A percentile compares a stretch with the other conserved stretches of the same genome.
Conservation (phyloP, 2,797 vertebrate species). For the Psittacula derbiana region DNA sequence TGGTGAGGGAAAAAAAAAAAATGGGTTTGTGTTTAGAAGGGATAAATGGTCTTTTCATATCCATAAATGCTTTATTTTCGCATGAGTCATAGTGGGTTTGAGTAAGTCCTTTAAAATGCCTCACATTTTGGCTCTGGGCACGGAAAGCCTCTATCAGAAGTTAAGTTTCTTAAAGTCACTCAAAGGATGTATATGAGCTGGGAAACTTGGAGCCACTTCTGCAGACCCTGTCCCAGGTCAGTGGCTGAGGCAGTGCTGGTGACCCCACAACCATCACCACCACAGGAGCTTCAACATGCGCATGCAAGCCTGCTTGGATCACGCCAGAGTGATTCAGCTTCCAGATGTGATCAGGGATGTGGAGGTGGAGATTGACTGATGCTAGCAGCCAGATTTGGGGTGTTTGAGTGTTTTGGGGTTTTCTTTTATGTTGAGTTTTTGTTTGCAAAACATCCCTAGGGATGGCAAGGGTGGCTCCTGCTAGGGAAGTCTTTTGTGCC, state of each 20-base stretch:
- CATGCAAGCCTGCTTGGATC: neutral
- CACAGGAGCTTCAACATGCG: fast-evolving
- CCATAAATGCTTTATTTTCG: slow-evolving; percentile 54
- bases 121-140: slow-evolving; percentile 23
- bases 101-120: slow-evolving; percentile 33
- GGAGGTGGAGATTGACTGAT: neutral
- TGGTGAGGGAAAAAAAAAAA: neutral
- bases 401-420: fast-evolving
- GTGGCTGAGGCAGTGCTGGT: neutral
- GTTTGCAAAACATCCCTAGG: neutral
- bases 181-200: neutral
- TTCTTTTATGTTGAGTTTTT: neutral
- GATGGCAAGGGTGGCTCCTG: neutral
- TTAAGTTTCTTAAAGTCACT: neutral
- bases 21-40: neutral
- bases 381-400: neutral
- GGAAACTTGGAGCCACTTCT: neutral
- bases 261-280: neutral
- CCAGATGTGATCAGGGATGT: neutral
- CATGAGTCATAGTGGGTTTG: slow-evolving; percentile 37
- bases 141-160: neutral
- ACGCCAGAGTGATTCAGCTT: neutral
- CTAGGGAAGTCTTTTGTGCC: neutral
- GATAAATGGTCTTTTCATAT: slow-evolving; percentile 52
- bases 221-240: neutral